Evolutionary conservation across 2,797 vertebrate species (phyloP), one percentile per base, ranked within the genome.

Genomic region (Chromis chromis): DNA sequence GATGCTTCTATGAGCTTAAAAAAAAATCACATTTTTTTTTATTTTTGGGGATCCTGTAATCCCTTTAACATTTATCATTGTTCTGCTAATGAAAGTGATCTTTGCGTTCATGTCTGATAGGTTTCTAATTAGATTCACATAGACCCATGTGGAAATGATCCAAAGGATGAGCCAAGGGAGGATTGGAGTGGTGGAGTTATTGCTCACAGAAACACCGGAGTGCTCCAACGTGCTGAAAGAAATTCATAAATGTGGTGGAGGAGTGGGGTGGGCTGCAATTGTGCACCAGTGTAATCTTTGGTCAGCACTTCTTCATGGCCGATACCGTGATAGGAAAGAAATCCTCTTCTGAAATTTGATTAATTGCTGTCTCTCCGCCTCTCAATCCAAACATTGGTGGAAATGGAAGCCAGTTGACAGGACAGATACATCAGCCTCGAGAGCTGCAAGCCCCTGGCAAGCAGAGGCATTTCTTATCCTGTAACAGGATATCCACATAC

Each of bases 341-440:
- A 86, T 84, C 77, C 83, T 90, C 85, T 56, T 75, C 86, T 88
- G 81, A 91, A 90, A 93, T 91, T 83, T 91, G 91, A 92, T 92
- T 90, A 92, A 92, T 92, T 87, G 85, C 78, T 33, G 74, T 74
- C 72, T 77, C 88, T 81, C 90, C 85, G 80, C 88, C 90, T 88
- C 88, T 92, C 88, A 87, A 88, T 92, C 92, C 90, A 90, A 92
- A 91, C 85, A 86, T 83, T 89, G 91, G 86, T 90, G 89, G 82
- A 89, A 91, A 84, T 79, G 79, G 86, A 86, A 85, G 83, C 83
- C 53, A 4, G 79, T 80, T 91, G 90, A 91, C 91, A 91, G 91
- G 86, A 84, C 86, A 88, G 87, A 91, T 91, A 86, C 85, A 91
- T 91, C 90, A 91, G 88, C 83, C 82, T 36, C 4, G 24, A 58